These are phyloP conservation scores for Cephus rjabovi DNA, from an alignment of 2,888 invertebrate species.

Conservation along the genomic window DNA sequence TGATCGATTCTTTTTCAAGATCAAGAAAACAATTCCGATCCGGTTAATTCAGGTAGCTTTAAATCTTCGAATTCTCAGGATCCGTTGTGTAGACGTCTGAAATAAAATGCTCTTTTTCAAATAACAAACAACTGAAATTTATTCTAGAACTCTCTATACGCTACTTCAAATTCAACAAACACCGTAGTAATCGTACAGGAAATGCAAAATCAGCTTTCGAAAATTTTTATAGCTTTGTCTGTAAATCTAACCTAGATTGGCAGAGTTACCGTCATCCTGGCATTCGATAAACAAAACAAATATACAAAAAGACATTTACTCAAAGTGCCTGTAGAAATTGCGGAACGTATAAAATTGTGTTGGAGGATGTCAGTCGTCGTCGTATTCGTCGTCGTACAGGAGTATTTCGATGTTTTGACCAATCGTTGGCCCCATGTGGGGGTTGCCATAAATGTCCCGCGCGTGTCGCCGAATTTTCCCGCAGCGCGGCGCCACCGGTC, in stretches of 20 bases:
- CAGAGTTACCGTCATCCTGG: neutral
- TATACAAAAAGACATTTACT: neutral
- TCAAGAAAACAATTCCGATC: neutral
- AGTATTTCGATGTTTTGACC: constrained; percentile 11
- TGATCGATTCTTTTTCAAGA: neutral
- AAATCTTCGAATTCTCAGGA: neutral
- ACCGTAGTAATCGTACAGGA: neutral
- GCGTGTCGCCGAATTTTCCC: constrained; percentile 29
- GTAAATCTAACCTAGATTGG: neutral
- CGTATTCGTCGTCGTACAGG: neutral
- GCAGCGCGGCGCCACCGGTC: constrained; percentile 56
- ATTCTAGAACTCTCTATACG: neutral
- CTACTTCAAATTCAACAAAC: neutral
- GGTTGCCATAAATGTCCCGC: constrained; percentile 66
- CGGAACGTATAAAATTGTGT: neutral
- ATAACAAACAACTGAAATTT: neutral
- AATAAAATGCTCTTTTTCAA: neutral
- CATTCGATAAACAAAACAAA: neutral
- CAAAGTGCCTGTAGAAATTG: neutral
- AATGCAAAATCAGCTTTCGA: neutral
- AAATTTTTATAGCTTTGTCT: neutral
- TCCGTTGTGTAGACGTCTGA: neutral
- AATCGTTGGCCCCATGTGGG: constrained; percentile 44
- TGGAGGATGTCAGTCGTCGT: neutral
- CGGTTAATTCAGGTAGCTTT: neutral